A percentile compares a stretch with the other conserved stretches of the same genome.
Conservation (phyloP, 2,888 invertebrate genomes). For the Ethmia dodecea region DNA sequence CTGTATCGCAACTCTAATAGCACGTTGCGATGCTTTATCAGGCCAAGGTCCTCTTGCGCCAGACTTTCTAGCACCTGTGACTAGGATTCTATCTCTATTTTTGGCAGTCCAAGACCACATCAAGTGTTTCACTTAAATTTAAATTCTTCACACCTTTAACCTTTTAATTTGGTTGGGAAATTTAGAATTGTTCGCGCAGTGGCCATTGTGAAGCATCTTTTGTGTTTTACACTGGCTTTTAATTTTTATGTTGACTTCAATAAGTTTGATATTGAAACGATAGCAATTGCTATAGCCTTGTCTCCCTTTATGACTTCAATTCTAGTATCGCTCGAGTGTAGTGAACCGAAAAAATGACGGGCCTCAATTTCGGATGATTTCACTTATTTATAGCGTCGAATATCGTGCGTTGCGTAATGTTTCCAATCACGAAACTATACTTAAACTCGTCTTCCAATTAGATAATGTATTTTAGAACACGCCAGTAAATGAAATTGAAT, state of each 20-base stretch:
- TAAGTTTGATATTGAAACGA: constrained; percentile 44
- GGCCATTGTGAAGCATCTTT: constrained; percentile 34
- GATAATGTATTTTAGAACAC: constrained; percentile 25
- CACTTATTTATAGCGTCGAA: constrained; percentile 42
- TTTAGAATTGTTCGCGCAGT: constrained; percentile 30
- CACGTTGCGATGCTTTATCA: constrained; percentile 56
- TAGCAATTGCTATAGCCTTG: constrained; percentile 57
- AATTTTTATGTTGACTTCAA: constrained; percentile 3
- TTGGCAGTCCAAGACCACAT: constrained; percentile 39
- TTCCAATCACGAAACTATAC: constrained; percentile 47
- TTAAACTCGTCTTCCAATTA: constrained; percentile 39
- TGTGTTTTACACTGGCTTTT: constrained; percentile 3
- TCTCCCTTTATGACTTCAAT: constrained; percentile 56
- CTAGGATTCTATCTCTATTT: constrained; percentile 47
- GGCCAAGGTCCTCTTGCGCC: constrained; percentile 66
- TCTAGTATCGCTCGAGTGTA: constrained; percentile 49
- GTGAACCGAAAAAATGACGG: constrained; percentile 54
- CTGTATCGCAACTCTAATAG: constrained; percentile 60
- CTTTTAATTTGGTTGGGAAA: constrained; percentile 57
- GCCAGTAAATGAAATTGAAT: constrained; percentile 20
- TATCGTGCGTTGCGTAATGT: constrained; percentile 38
- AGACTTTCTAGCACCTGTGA: constrained; percentile 68
- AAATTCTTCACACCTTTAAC: constrained; percentile 64
- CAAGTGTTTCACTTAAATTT: constrained; percentile 43
- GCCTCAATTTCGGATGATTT: constrained; percentile 53